Evolutionary conservation across 2,888 invertebrate species (phyloP).

Genomic region (Phalera bucephala): DNA sequence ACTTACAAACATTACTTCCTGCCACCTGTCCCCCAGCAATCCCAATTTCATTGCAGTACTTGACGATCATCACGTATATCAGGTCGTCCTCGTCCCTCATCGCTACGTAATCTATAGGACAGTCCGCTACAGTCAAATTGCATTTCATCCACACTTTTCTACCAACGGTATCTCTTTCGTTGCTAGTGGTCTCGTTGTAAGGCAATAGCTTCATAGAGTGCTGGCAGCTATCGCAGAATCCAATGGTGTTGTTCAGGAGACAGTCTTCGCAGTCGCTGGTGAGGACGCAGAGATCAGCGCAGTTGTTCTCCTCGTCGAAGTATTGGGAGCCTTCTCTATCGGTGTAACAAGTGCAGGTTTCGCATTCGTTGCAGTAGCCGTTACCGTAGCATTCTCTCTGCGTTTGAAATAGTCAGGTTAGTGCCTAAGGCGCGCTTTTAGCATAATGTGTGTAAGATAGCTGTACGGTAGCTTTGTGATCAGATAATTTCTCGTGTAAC

Average conservation of each 20-base stretch:
- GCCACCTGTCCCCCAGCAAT: constrained; percentile 7
- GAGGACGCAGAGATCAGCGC: constrained; percentile 57
- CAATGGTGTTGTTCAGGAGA: constrained; percentile 34
- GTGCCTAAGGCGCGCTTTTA: too few species aligned
- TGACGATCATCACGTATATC: constrained; percentile 48
- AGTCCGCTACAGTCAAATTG: constrained; percentile 36
- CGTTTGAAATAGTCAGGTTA: background rate
- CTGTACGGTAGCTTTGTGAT: too few species aligned
- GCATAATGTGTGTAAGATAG: too few species aligned
- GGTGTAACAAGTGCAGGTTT: constrained; percentile 54
- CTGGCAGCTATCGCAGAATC: constrained; percentile 29
- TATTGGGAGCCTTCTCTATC: constrained; percentile 59
- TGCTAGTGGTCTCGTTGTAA: constrained; percentile 35
- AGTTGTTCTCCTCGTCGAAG: constrained; percentile 51
- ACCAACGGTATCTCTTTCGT: constrained; percentile 31
- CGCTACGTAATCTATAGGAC: constrained; percentile 46
- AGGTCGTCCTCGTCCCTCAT: constrained; percentile 37
- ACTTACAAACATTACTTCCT: too few species aligned
- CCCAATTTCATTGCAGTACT: constrained; percentile 35
- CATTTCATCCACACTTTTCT: constrained; percentile 59
- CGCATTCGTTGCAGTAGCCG: constrained; percentile 55
- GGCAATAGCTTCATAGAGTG: constrained; percentile 21
- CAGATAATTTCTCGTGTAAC: too few species aligned
- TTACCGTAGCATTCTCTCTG: constrained; percentile 55
- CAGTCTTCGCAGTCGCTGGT: constrained; percentile 51